phyloP scores from a whole-genome alignment of 35 echinoderm and acorn worm species.

The Strongylocentrotus purpuratus region DNA sequence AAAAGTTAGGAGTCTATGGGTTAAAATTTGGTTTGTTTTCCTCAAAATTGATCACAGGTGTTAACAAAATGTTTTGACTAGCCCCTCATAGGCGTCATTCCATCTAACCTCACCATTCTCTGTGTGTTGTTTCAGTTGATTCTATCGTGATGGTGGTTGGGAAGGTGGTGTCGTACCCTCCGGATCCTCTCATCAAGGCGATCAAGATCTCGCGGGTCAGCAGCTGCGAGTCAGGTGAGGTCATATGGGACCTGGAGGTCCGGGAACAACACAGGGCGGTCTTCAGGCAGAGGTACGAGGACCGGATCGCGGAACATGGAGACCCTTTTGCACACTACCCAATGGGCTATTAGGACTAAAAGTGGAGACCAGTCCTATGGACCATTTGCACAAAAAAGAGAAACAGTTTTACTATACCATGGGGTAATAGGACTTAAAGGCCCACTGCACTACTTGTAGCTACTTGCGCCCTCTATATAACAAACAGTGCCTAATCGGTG shows the following conservation, averaged over 20 bases:
- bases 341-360: not conserved
- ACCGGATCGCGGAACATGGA: not conserved
- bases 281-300: not conserved
- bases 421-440: no score
- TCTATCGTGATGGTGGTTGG: conserved; percentile 2
- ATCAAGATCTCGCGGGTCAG: conserved; percentile 27
- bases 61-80: no score
- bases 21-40: no score
- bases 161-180: not conserved
- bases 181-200: not conserved
- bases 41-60: no score
- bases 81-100: no score
- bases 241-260: not conserved
- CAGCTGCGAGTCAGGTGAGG: not conserved
- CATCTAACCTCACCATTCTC: not conserved
- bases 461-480: no score
- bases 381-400: not conserved
- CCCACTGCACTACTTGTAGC: no score
- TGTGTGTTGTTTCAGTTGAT: not conserved
- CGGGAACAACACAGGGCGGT: not conserved
- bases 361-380: not conserved
- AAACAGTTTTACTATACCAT: no score
- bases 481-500: no score
- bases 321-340: not conserved
- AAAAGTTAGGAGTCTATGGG: no score